Evolutionary conservation across 2,797 vertebrate genomes (phyloP).

Genomic region (Anas capensis): DNA sequence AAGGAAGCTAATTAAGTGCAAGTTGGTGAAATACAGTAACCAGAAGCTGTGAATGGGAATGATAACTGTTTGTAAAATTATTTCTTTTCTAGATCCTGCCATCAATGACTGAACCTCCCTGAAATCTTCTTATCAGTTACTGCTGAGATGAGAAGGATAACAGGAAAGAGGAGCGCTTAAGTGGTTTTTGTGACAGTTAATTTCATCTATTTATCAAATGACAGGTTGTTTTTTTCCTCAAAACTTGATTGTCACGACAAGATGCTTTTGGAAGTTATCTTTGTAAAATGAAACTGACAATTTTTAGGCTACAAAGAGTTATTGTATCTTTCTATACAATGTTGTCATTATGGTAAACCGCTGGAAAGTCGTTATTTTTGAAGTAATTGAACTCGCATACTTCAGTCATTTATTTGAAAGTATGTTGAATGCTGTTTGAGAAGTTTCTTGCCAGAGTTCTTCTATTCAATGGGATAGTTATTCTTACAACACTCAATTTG

Average conservation of each 20-base stretch:
- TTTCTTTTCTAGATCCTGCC: conserved; percentile 70
- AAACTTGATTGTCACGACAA: not conserved
- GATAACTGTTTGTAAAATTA: conserved; percentile 57
- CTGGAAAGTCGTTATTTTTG: conserved; percentile 48
- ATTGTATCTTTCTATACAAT: conserved; percentile 16
- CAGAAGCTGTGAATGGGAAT: not conserved
- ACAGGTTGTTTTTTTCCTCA: conserved; percentile 25
- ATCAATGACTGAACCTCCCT: conserved; percentile 45
- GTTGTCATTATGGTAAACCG: conserved; percentile 38
- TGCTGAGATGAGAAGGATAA: conserved; percentile 42
- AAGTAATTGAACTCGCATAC: conserved; percentile 25
- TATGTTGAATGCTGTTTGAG: conserved; percentile 23
- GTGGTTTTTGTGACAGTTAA: conserved; percentile 46
- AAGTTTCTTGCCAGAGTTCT: conserved; percentile 34
- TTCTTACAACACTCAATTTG: conserved; percentile 36
- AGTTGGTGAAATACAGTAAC: not conserved
- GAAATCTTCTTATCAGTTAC: conserved; percentile 56
- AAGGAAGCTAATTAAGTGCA: conserved; percentile 17
- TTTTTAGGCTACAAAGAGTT: conserved; percentile 50
- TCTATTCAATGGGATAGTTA: conserved; percentile 29
- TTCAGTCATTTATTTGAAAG: conserved; percentile 27
- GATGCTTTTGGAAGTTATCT: conserved; percentile 46
- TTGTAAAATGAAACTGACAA: conserved; percentile 61
- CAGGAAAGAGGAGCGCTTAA: conserved; percentile 32
- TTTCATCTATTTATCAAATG: conserved; percentile 42